These are phyloP conservation scores for Brachionus angularis DNA, from an alignment of 1,140 invertebrate genomes.

Conservation along the genomic window DNA sequence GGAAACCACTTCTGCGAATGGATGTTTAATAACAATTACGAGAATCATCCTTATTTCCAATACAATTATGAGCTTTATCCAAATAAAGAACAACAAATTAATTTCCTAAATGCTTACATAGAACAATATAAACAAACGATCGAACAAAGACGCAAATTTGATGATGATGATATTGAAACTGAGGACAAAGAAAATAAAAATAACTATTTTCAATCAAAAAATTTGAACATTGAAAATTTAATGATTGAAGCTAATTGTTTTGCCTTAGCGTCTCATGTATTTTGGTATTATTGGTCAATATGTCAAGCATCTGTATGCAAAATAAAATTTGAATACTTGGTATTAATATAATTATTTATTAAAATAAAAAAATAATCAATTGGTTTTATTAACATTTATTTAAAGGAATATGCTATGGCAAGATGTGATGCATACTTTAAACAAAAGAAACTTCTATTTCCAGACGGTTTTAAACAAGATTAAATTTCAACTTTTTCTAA, in stretches of 20 bases:
- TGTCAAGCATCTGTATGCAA: background rate
- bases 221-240: conserved; percentile 5
- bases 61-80: conserved; percentile 68
- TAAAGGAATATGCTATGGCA: conserved; percentile 31
- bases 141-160: background rate
- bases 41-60: conserved; percentile 72
- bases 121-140: background rate
- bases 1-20: conserved; percentile 95
- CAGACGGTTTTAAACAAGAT: background rate
- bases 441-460: conserved; percentile 38
- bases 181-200: background rate
- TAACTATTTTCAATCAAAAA: background rate
- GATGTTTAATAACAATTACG: conserved; percentile 80
- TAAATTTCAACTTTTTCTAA: background rate
- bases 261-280: conserved; percentile 37
- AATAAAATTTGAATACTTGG: conserved; percentile 41
- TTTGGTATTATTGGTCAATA: conserved; percentile 42
- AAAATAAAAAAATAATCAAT: background rate
- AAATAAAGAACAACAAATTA: conserved; percentile 73
- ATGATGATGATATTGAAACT: conserved; percentile 6
- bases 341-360: background rate
- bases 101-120: conserved; percentile 3
- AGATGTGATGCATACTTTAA: conserved; percentile 40
- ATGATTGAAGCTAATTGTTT: conserved; percentile 36
- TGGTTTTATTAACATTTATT: background rate